Evolutionary conservation across 2,113 vertebrate species (phyloP), one percentile per base, ranked within the genome.

Genomic region (Mohoua ochrocephala): DNA sequence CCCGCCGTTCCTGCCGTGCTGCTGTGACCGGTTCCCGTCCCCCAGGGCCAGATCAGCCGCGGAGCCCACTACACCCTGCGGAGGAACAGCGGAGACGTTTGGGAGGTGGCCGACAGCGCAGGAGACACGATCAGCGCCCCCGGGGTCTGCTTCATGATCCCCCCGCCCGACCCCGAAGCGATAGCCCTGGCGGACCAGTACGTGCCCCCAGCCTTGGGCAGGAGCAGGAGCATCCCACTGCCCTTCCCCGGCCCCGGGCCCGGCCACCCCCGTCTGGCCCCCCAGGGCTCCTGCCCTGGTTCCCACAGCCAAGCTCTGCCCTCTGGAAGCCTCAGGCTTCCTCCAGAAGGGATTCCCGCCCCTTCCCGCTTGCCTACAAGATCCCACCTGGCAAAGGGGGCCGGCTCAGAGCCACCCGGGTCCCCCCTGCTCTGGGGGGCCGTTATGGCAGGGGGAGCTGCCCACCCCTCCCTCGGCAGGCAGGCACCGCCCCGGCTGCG

Each of bases 81-180:
- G 83, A 98, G 97, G 65, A 99, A 99, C 98, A 98, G 97, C 0
- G 98, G 98, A 6, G 71, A 97, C 35, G 78, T 97, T 85, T 99
- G 99, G 99, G 99, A 99, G 10, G 98, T 99, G 85, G 98, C 98
- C 7, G 99, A 99, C 47, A 71, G 97, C 6, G 41, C 97, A 0
- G 99, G 99, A 37, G 98, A 84, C 50, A 98, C 97, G 41, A 37
- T 98, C 92, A 98, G 93, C 0, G 98, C 98, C 28, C 99, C 99
- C 0, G 99, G 98, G 1, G 97, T 99, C 86, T 99, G 99, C 97
- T 99, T 99, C 97, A 96, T 99, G 91, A 98, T 99, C 64, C 99
- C 99, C 17, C 99, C 99, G 1, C 99, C 99, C 0, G 98, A 99
- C 86, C 91, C 98, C 0, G 99, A 99, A 63, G 98, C 98, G 0